Evolutionary conservation across 1,140 invertebrate genomes (phyloP), one percentile per base, ranked within the genome.

Genomic region (Leptinotarsa lineolata): DNA sequence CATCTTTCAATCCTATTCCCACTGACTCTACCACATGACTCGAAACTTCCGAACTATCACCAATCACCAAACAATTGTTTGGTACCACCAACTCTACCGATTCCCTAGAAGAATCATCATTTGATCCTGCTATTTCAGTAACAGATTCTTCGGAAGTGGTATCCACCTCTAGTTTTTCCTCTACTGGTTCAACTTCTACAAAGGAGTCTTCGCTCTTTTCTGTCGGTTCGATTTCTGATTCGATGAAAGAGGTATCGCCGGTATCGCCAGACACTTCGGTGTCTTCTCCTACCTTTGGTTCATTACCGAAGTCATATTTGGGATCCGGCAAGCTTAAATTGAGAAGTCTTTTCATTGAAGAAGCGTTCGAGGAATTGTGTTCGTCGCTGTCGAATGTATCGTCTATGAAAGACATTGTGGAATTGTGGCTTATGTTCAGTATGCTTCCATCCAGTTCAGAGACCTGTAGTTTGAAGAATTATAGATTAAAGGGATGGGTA

Each of bases 281-380:
- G 30, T 69, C 44, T 15, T 73, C 71, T 22, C 24, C 65, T 58
- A 22, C 4, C 16, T 39, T 66, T 20, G 63, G n/a, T 15, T 66
- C 61, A 45, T 45, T n/a, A 46, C 22, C 54, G 1, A 30, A 59
- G 20, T 74, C 59, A 48, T 68, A 64, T 72, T 74, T 72, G 13
- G 74, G 77, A 30, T 76, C 75, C 21, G 79, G 79, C 54, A 80
- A 61, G 68, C 63, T 68, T n/a, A 80, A 22, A 70, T 70, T 76
- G 0, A n/a, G 20, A n/a, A 71, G 22, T n/a, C 16, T 71, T 30
- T 63, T 71, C 16, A 63, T 16, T n/a, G 69, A 59, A 3, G 60
- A 45, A 30, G 63, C 58, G 21, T 73, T 68, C 15, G 54, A 58
- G 4, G 54, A 48, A n/a, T 68, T 58, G 13, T 20, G 24, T 68